Evolutionary conservation across 2,797 vertebrate species (phyloP).

Genomic region (Vespertilio murinus): DNA sequence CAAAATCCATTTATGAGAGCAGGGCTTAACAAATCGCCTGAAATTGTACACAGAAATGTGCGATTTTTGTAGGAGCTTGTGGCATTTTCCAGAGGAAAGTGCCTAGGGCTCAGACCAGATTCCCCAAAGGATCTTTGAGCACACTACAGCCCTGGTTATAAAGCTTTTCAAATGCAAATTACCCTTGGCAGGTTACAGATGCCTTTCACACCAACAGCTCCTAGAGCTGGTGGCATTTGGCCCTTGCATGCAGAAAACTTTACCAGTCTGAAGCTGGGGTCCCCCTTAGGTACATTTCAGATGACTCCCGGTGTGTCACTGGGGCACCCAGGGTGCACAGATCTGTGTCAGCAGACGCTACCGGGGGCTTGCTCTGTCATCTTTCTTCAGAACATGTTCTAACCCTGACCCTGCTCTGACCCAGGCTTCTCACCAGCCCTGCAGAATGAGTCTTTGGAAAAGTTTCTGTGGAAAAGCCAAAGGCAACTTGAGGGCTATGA

Average conservation of each 20-base stretch:
- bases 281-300: neutral
- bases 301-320: neutral
- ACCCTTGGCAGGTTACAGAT: neutral
- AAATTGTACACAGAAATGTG: neutral
- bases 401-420: neutral
- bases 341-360: neutral
- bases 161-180: slow-evolving; percentile 41
- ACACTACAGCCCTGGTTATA: neutral
- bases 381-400: neutral
- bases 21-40: neutral
- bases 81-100: neutral
- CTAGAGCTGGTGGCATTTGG: neutral
- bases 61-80: neutral
- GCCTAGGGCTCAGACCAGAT: neutral
- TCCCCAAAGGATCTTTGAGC: neutral
- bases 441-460: neutral
- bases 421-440: neutral
- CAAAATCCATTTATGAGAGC: neutral
- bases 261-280: neutral
- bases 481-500: neutral
- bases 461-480: neutral
- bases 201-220: neutral
- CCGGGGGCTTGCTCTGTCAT: neutral
- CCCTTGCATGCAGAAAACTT: neutral
- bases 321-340: neutral